Evolutionary conservation across 92 coral and sea anemone species (phyloP).

Genomic region (Pocillopora grandis): DNA sequence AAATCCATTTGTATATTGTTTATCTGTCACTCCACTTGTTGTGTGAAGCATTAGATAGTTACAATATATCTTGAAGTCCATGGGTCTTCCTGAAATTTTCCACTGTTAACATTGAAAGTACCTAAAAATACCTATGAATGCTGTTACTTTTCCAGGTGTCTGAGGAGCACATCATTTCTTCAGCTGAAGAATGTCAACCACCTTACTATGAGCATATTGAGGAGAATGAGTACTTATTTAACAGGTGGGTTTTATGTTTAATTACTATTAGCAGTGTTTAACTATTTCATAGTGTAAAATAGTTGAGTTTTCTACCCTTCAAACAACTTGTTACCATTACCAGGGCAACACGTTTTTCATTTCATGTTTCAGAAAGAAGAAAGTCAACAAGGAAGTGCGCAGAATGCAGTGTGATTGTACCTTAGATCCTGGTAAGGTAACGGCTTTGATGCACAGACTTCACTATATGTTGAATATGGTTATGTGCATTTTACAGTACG

Average conservation of each 20-base stretch:
- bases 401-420: conserved; percentile 94
- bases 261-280: not conserved
- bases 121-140: too few relatives aligned
- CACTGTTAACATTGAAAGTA: too few relatives aligned
- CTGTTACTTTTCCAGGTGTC: conserved; percentile 30
- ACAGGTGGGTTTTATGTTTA: conserved; percentile 68
- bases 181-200: conserved; percentile 80
- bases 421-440: conserved; percentile 68
- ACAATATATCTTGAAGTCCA: too few relatives aligned
- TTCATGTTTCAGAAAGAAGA: conserved; percentile 72
- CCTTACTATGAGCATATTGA: conserved; percentile 77
- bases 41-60: too few relatives aligned
- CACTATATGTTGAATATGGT: not conserved
- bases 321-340: not conserved
- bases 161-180: conserved; percentile 77
- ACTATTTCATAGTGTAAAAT: too few relatives aligned
- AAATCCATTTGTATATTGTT: too few relatives aligned
- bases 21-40: too few relatives aligned
- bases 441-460: not conserved
- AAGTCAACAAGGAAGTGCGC: conserved; percentile 91
- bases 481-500: too few relatives aligned
- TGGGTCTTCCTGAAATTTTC: too few relatives aligned
- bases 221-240: conserved; percentile 88
- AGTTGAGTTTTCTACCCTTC: too few relatives aligned
- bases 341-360: not conserved